phyloP scores from a whole-genome alignment of 2,113 vertebrate genomes.

The Microtus oregoni region DNA sequence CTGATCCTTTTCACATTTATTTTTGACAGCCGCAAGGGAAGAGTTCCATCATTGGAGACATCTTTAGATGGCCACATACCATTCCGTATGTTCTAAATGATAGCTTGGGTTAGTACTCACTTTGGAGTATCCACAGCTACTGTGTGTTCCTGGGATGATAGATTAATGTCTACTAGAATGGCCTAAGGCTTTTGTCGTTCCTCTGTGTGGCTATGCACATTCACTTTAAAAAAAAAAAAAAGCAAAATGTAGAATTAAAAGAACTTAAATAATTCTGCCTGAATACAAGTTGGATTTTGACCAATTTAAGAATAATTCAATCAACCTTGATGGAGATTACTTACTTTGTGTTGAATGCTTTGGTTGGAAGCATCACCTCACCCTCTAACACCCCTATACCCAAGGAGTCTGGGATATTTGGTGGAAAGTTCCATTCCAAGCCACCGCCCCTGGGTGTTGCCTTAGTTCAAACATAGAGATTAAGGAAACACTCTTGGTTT shows the following conservation, averaged over 20 bases:
- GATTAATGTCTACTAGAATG: not conserved
- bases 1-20: not conserved
- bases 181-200: too few relatives aligned
- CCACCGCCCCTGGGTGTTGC: too few relatives aligned
- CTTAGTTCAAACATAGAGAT: not conserved
- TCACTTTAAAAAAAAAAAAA: conserved; percentile 13
- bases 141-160: not conserved
- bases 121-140: not conserved
- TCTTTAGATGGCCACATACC: conserved; percentile 92
- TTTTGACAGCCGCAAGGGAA: conserved; percentile 84
- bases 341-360: not conserved
- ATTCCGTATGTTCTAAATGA: conserved; percentile 95
- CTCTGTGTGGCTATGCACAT: not conserved
- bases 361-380: too few relatives aligned
- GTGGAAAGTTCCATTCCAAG: too few relatives aligned
- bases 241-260: conserved; percentile 34
- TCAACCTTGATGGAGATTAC: not conserved
- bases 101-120: conserved; percentile 89
- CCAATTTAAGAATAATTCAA: conserved; percentile 10
- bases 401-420: too few relatives aligned
- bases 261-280: not conserved
- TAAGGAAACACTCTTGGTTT: not conserved
- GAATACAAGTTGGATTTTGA: conserved; percentile 29
- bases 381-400: too few relatives aligned
- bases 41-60: conserved; percentile 93